These are phyloP conservation scores for Petrocephalus schoutedeni DNA, from an alignment of 2,797 vertebrate genomes.

Conservation along the genomic window DNA sequence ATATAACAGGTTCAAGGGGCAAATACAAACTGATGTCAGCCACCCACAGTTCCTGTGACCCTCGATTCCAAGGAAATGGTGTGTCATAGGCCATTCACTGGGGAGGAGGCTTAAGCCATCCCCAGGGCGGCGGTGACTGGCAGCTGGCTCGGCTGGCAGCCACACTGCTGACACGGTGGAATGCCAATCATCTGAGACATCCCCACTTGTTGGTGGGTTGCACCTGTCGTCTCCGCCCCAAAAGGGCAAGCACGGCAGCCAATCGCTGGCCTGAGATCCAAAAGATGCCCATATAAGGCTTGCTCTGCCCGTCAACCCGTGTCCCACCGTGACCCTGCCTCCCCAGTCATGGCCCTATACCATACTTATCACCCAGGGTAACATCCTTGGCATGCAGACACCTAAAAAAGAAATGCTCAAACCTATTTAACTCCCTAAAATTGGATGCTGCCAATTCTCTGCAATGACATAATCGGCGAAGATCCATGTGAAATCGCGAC, in stretches of 20 bases:
- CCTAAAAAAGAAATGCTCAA: conserved; percentile 7
- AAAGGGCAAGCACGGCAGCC: conserved; percentile 35
- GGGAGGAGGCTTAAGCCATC: not conserved
- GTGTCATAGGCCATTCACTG: not conserved
- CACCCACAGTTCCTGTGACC: not conserved
- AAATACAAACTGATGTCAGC: conserved; percentile 13
- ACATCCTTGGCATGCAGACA: conserved; percentile 21
- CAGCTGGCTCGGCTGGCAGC: conserved; percentile 6
- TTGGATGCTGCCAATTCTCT: not conserved
- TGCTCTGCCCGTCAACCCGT: conserved; percentile 36
- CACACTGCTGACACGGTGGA: conserved; percentile 45
- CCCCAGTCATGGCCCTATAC: not conserved
- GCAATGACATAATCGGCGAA: not conserved
- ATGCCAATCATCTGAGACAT: conserved; percentile 48
- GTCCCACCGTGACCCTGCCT: conserved; percentile 21
- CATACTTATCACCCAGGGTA: not conserved
- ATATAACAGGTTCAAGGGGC: not conserved
- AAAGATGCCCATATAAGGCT: conserved; percentile 53
- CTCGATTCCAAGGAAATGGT: not conserved
- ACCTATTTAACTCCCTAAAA: not conserved
- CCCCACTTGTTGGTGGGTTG: conserved; percentile 45
- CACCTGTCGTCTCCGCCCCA: conserved; percentile 49
- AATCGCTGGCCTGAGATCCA: conserved; percentile 36
- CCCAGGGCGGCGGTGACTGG: not conserved
- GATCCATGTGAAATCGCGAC: not conserved